Percentiles rank a stretch among this genome's conserved stretches.
Evolutionary conservation across 2,797 vertebrate genomes (phyloP).

Genomic region (Acanthurus lineatus): DNA sequence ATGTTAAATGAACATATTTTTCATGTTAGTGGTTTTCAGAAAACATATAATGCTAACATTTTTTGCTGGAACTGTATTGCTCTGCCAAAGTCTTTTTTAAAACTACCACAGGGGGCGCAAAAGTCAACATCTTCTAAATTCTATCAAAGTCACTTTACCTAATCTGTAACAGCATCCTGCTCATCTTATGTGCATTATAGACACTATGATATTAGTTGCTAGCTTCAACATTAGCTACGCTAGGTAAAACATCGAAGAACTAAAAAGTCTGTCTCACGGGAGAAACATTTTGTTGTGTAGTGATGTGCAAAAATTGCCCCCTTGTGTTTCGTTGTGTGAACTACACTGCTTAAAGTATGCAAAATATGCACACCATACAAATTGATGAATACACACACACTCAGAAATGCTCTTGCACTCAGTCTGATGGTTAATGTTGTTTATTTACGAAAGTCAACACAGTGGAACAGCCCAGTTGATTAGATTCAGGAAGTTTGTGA

Average conservation of each 20-base stretch:
- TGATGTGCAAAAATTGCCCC: slow-evolving; percentile 9
- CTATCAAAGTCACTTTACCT: background rate
- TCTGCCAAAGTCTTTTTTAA: background rate
- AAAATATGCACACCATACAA: background rate
- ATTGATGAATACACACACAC: background rate
- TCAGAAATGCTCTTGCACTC: background rate
- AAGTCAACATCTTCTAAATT: background rate
- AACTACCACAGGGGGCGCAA: background rate
- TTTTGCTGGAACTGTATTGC: too few relatives aligned
- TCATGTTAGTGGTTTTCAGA: too few relatives aligned
- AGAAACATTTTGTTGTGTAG: background rate
- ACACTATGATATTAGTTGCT: background rate
- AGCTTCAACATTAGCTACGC: background rate
- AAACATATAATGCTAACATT: too few relatives aligned
- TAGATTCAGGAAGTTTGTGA: background rate
- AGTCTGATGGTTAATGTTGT: slow-evolving; percentile 5
- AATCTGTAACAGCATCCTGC: too few relatives aligned
- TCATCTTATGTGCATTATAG: background rate
- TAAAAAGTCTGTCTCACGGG: background rate
- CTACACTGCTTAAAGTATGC: background rate
- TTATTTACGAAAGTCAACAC: slow-evolving; percentile 26
- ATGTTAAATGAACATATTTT: too few relatives aligned
- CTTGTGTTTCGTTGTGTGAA: slow-evolving; percentile 23
- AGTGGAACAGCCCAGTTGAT: background rate
- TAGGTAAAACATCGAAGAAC: background rate